phyloP scores from a whole-genome alignment of 2,113 vertebrate genomes.

The Mastomys natalensis region DNA sequence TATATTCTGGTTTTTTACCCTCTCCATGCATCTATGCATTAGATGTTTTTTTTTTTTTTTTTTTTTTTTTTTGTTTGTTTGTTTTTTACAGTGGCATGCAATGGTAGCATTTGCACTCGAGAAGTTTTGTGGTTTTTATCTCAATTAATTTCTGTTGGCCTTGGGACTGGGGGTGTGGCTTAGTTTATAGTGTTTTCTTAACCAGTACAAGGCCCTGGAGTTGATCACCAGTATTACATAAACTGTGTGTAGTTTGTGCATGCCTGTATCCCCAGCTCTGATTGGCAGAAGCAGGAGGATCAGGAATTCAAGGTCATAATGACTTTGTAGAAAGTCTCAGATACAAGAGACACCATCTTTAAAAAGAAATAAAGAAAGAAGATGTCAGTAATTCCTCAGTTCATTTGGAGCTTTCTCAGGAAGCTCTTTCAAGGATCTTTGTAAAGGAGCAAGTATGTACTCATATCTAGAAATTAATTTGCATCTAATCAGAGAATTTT shows the following conservation, averaged over 20 bases:
- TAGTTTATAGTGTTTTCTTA: not conserved
- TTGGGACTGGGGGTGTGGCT: not conserved
- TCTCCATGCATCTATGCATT: not conserved
- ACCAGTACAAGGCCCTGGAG: not conserved
- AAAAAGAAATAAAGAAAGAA: not conserved
- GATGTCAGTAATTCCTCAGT: not conserved
- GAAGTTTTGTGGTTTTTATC: slow-evolving; percentile 36
- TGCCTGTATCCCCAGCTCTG: not conserved
- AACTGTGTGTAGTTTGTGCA: too few relatives aligned
- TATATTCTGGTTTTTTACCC: not conserved
- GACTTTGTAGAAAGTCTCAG: not conserved
- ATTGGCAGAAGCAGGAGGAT: not conserved
- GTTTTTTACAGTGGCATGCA: not conserved
- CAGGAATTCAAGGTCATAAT: not conserved
- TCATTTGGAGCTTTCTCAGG: not conserved
- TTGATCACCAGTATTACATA: not conserved
- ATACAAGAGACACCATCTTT: not conserved
- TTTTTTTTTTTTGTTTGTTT: too few relatives aligned
- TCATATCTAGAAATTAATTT: not conserved
- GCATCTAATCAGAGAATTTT: slow-evolving; percentile 66
- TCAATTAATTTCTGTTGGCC: slow-evolving; percentile 11
- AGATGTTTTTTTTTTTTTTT: not conserved
- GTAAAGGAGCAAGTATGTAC: slow-evolving; percentile 11
- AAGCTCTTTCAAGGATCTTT: slow-evolving; percentile 24
- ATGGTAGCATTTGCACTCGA: not conserved